Percentiles rank a stretch among this genome's conserved stretches.
phyloP scores from a whole-genome alignment of 2,797 vertebrate species.

The Ctenopoma kingsleyae region DNA sequence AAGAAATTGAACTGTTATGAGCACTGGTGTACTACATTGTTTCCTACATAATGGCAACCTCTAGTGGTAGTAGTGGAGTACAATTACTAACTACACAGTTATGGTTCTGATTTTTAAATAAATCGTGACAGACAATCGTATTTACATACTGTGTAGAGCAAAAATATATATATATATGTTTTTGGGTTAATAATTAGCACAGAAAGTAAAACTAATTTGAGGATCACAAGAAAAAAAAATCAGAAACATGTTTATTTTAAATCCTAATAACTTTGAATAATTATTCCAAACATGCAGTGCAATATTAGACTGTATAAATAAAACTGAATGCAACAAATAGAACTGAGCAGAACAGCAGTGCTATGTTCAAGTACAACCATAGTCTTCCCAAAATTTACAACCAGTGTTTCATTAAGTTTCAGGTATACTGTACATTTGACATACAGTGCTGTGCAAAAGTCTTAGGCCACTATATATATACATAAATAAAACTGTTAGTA shows the following conservation, averaged over 20 bases:
- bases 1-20: background rate
- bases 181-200: background rate
- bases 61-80: slow-evolving; percentile 1
- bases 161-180: no score
- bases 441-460: background rate
- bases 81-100: background rate
- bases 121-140: background rate
- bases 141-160: background rate
- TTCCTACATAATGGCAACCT: slow-evolving; percentile 5
- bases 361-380: slow-evolving; percentile 19
- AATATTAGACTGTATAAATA: slow-evolving; percentile 22
- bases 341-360: slow-evolving; percentile 14
- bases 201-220: slow-evolving; percentile 3
- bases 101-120: background rate
- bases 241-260: slow-evolving; percentile 50
- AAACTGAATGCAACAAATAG: slow-evolving; percentile 17
- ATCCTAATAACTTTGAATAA: slow-evolving; percentile 25
- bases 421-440: slow-evolving; percentile 15
- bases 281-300: slow-evolving; percentile 60
- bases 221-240: slow-evolving; percentile 25
- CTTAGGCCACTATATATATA: no score
- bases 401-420: slow-evolving; percentile 16
- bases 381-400: slow-evolving; percentile 32
- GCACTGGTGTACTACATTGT: background rate
- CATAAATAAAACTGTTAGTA: no score